These are phyloP conservation scores for Acanthornis magna DNA, from an alignment of 2,797 vertebrate genomes.

Conservation along the genomic window DNA sequence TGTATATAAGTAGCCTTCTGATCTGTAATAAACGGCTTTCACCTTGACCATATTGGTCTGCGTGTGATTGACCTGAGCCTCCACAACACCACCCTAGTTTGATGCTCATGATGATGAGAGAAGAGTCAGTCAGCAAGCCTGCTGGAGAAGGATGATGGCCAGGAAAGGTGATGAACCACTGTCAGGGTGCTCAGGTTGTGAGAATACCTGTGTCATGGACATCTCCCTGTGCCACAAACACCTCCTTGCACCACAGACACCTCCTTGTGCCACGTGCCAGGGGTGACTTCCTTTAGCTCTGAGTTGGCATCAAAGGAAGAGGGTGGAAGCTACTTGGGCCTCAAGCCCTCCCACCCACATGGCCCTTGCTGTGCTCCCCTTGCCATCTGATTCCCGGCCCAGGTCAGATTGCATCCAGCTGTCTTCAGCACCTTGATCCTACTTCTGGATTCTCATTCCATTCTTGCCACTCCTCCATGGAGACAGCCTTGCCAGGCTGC, in stretches of 20 bases:
- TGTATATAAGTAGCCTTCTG: too few species aligned
- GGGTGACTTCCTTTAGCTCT: not conserved
- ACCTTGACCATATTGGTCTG: too few species aligned
- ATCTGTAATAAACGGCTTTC: too few species aligned
- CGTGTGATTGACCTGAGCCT: too few species aligned
- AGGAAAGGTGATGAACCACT: not conserved
- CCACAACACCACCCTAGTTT: not conserved
- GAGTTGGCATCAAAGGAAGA: not conserved
- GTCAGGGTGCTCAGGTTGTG: not conserved
- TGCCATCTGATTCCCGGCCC: not conserved
- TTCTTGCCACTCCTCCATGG: not conserved
- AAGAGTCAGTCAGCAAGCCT: fast-evolving
- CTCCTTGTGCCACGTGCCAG: not conserved
- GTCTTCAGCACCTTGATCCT: not conserved
- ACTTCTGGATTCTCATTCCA: not conserved
- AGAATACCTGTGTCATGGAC: not conserved
- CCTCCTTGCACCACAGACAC: not conserved
- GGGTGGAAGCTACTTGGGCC: not conserved
- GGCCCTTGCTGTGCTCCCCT: not conserved
- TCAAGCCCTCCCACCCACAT: not conserved
- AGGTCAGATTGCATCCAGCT: not conserved
- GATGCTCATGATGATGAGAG: not conserved
- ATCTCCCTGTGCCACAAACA: not conserved
- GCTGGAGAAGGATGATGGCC: not conserved
- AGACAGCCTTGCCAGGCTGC: not conserved